Conservation (phyloP, 1,140 invertebrate species). For the Wiebesia pumilae region DNA sequence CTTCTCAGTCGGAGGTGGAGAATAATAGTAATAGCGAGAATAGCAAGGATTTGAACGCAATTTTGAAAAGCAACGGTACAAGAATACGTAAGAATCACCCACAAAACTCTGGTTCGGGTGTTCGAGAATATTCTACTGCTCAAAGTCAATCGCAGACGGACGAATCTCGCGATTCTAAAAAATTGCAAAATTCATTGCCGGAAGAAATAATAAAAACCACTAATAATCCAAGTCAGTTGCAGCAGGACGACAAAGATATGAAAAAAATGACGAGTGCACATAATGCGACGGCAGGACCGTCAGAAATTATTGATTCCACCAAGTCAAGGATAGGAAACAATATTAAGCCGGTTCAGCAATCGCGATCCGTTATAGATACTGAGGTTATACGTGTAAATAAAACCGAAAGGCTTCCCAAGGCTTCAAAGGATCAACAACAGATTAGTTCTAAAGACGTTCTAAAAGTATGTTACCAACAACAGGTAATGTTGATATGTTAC, state of each 20-base stretch:
- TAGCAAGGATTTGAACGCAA: slow-evolving; percentile 53
- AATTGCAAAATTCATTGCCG: slow-evolving; percentile 10
- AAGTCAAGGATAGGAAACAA: slow-evolving; percentile 36
- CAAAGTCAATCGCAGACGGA: slow-evolving; percentile 28
- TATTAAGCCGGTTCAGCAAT: slow-evolving; percentile 40
- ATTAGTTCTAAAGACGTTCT: slow-evolving; percentile 41
- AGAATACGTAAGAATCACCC: slow-evolving; percentile 49
- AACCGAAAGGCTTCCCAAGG: slow-evolving; percentile 51
- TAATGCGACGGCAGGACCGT: slow-evolving; percentile 46
- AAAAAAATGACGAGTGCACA: slow-evolving; percentile 49
- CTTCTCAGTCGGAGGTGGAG: slow-evolving; percentile 29
- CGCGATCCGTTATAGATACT: slow-evolving; percentile 41
- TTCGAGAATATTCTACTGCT: slow-evolving; percentile 23
- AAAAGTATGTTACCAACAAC: slow-evolving; percentile 37
- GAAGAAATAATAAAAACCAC: slow-evolving; percentile 8
- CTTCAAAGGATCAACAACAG: slow-evolving; percentile 52
- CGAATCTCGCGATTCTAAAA: slow-evolving; percentile 36
- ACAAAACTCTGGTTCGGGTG: slow-evolving; percentile 15
- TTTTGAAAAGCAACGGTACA: slow-evolving; percentile 36
- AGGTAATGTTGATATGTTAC: slow-evolving; percentile 19
- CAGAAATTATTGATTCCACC: slow-evolving; percentile 32
- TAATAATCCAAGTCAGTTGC: slow-evolving; percentile 30
- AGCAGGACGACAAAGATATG: slow-evolving; percentile 49
- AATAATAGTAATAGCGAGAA: slow-evolving; percentile 41
- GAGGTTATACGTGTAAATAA: slow-evolving; percentile 52